These are phyloP conservation scores for Zaprionus africanus DNA, from an alignment of 1,140 invertebrate genomes.

Conservation along the genomic window DNA sequence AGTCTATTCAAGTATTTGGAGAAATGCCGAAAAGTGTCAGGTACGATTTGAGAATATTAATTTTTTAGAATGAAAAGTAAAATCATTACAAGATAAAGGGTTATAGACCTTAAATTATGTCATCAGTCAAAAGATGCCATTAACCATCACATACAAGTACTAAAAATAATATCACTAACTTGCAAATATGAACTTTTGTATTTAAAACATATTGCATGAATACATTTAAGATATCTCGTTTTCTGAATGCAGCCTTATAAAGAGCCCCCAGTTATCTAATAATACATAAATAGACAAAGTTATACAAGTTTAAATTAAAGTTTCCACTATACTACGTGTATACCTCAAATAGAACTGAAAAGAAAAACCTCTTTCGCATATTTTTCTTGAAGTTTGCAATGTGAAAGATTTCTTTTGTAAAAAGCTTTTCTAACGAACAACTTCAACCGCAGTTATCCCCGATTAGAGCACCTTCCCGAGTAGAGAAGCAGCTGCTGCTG, in stretches of 20 bases:
- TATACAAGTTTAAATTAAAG: neutral
- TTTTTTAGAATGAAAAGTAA: neutral
- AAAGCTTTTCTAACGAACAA: slow-evolving; percentile 3
- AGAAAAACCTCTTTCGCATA: neutral
- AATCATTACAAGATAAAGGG: neutral
- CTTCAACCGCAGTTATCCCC: slow-evolving; percentile 41
- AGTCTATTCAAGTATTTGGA: neutral
- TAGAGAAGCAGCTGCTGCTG: slow-evolving; percentile 33
- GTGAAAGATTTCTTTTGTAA: slow-evolving; percentile 3
- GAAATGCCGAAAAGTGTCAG: neutral
- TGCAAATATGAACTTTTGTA: no score
- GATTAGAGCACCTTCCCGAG: slow-evolving; percentile 70
- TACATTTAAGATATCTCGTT: no score
- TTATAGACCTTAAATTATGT: neutral
- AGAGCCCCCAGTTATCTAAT: no score
- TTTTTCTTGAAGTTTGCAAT: neutral
- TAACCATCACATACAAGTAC: no score
- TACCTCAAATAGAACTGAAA: neutral
- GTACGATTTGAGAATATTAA: neutral
- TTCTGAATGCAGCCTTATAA: no score
- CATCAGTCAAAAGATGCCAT: no score
- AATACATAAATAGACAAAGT: neutral
- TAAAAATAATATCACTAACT: no score
- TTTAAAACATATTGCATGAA: no score
- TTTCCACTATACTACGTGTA: neutral